These are phyloP conservation scores for Aphelinus certus DNA, from an alignment of 1,140 invertebrate species.

Conservation along the genomic window DNA sequence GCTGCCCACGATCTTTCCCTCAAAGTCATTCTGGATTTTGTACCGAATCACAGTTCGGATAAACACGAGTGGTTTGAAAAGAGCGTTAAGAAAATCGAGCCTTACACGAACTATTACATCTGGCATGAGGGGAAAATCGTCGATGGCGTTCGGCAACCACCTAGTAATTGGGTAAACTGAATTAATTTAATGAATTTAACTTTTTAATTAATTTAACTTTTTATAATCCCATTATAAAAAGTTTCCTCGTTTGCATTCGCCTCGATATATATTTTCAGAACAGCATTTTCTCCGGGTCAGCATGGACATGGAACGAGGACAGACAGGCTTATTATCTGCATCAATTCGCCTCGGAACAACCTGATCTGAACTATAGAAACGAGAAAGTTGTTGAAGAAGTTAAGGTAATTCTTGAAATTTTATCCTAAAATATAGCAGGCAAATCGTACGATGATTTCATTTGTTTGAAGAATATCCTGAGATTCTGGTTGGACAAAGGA, in stretches of 20 bases:
- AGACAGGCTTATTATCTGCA: constrained; percentile 81
- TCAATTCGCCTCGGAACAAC: constrained; percentile 76
- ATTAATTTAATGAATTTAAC: too few species aligned
- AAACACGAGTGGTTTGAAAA: constrained; percentile 76
- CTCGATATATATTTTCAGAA: constrained; percentile 48
- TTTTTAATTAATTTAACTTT: too few species aligned
- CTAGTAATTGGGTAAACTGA: constrained; percentile 34
- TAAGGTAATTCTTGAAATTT: constrained; percentile 61
- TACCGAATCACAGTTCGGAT: constrained; percentile 81
- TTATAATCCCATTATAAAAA: too few species aligned
- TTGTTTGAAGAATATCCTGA: constrained; percentile 70
- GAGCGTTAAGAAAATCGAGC: constrained; percentile 66
- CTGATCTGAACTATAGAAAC: constrained; percentile 79
- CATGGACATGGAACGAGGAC: constrained; percentile 73
- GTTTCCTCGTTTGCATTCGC: background rate
- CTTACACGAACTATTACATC: constrained; percentile 75
- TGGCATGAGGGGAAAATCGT: constrained; percentile 65
- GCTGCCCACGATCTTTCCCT: constrained; percentile 53
- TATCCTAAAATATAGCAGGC: too few species aligned
- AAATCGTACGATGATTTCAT: constrained; percentile 46
- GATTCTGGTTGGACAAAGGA: constrained; percentile 79
- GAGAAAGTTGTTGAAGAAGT: constrained; percentile 70
- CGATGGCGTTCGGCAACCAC: constrained; percentile 17
- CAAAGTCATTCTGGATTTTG: constrained; percentile 73
- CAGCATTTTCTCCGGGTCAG: constrained; percentile 69